These are phyloP conservation scores for Agrochola lota DNA, from an alignment of 2,888 invertebrate genomes.

Conservation along the genomic window DNA sequence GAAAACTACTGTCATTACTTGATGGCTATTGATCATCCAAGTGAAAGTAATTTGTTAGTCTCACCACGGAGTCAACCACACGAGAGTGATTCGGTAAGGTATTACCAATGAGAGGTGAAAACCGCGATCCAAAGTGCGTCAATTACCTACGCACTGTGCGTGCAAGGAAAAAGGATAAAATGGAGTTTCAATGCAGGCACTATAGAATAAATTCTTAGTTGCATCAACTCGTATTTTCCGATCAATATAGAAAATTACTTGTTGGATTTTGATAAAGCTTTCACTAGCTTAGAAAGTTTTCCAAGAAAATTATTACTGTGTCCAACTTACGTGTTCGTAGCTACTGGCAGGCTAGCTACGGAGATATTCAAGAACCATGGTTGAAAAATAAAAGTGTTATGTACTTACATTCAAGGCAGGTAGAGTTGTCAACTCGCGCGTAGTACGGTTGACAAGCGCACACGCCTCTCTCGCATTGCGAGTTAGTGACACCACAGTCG, in stretches of 20 bases:
- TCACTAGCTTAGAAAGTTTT: slow-evolving; percentile 43
- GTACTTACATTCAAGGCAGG: slow-evolving; percentile 95
- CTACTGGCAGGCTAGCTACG: background rate
- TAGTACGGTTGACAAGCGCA: slow-evolving; percentile 96
- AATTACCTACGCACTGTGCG: slow-evolving; percentile 51
- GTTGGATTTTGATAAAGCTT: slow-evolving; percentile 31
- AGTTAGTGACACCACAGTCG: slow-evolving; percentile 92
- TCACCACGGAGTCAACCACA: slow-evolving; percentile 76
- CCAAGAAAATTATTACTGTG: slow-evolving; percentile 23
- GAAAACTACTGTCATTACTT: slow-evolving; percentile 64
- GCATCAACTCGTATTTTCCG: slow-evolving; percentile 30
- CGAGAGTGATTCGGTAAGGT: slow-evolving; percentile 73
- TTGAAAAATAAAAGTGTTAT: slow-evolving; percentile 54
- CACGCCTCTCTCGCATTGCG: slow-evolving; percentile 92
- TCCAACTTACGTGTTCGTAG: background rate
- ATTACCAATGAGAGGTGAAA: slow-evolving; percentile 70
- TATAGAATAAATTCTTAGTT: slow-evolving; percentile 22
- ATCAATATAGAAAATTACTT: slow-evolving; percentile 26
- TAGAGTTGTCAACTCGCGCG: slow-evolving; percentile 94
- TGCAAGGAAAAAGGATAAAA: slow-evolving; percentile 51
- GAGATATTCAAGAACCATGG: background rate
- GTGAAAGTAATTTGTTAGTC: slow-evolving; percentile 83
- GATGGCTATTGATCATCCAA: slow-evolving; percentile 70
- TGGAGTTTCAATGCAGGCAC: slow-evolving; percentile 19
- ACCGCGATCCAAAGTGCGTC: slow-evolving; percentile 69